phyloP scores from a whole-genome alignment of 2,888 invertebrate species.

The Cerastoderma edule region DNA sequence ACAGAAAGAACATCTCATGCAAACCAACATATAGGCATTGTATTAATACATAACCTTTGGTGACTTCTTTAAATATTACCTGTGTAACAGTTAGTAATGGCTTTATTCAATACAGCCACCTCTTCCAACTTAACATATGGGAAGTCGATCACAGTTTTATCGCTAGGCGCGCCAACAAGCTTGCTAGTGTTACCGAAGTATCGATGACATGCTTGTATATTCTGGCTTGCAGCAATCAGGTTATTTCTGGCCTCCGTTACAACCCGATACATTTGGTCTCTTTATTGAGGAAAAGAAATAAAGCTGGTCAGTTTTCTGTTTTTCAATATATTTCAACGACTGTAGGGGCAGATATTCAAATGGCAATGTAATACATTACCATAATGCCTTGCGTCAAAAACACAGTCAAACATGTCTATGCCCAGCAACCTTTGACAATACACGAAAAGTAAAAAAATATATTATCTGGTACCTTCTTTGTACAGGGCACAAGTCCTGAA shows the following conservation, averaged over 20 bases:
- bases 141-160: too few relatives aligned
- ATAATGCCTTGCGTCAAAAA: background rate
- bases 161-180: too few relatives aligned
- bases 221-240: slow-evolving; percentile 85
- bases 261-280: slow-evolving; percentile 16
- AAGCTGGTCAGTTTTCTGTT: background rate
- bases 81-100: slow-evolving; percentile 84
- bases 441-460: background rate
- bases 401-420: background rate
- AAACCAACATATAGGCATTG: too few relatives aligned
- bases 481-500: too few relatives aligned
- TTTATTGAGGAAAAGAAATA: background rate
- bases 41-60: too few relatives aligned
- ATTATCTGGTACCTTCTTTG: too few relatives aligned
- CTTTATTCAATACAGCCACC: slow-evolving; percentile 84
- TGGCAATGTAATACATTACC: background rate
- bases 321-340: too few relatives aligned
- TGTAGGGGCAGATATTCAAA: background rate
- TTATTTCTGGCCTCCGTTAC: slow-evolving; percentile 86
- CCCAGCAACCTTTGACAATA: background rate
- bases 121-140: slow-evolving; percentile 85
- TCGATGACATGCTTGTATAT: slow-evolving; percentile 84
- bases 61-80: too few relatives aligned
- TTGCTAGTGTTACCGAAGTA: slow-evolving; percentile 84
- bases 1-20: too few relatives aligned